A percentile compares a stretch with the other conserved stretches of the same genome.
Evolutionary conservation across 2,113 vertebrate species (phyloP).

Genomic region (Trinectes maculatus): DNA sequence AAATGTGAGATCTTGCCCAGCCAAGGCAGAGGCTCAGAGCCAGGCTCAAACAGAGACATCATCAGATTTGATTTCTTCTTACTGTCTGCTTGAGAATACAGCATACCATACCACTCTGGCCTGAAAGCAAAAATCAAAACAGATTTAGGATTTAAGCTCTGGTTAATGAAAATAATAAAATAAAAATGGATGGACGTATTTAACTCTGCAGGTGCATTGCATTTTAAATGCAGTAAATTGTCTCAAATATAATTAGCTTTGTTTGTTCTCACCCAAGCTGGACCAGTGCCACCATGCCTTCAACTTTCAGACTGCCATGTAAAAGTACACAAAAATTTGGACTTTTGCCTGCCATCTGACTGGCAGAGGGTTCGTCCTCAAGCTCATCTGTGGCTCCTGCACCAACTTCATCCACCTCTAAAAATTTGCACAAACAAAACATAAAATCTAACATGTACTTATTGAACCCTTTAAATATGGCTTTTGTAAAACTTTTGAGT

Average conservation of each 20-base stretch:
- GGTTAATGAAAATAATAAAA: too few relatives aligned
- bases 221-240: not conserved
- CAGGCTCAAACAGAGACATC: constrained; percentile 98
- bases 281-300: constrained; percentile 98
- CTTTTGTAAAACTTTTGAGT: not conserved
- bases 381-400: constrained; percentile 91
- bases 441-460: not conserved
- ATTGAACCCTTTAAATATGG: not conserved
- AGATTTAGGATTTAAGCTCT: not conserved
- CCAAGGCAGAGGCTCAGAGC: constrained; percentile 93
- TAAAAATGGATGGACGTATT: not conserved
- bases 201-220: not conserved
- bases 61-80: constrained; percentile 99
- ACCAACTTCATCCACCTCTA: constrained; percentile 96
- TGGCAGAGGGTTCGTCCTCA: constrained; percentile 95
- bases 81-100: constrained; percentile 98
- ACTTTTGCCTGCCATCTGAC: constrained; percentile 96
- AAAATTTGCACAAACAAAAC: constrained; percentile 18
- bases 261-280: constrained; percentile 89
- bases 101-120: constrained; percentile 96
- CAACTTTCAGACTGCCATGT: constrained; percentile 97
- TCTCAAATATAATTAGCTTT: not conserved
- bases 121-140: constrained; percentile 68
- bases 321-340: constrained; percentile 98
- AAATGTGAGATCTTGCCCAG: constrained; percentile 93